Percentiles rank a stretch among this genome's conserved stretches.
Conservation (phyloP, 2,113 vertebrate genomes). For the Actenoides lindsayi region DNA sequence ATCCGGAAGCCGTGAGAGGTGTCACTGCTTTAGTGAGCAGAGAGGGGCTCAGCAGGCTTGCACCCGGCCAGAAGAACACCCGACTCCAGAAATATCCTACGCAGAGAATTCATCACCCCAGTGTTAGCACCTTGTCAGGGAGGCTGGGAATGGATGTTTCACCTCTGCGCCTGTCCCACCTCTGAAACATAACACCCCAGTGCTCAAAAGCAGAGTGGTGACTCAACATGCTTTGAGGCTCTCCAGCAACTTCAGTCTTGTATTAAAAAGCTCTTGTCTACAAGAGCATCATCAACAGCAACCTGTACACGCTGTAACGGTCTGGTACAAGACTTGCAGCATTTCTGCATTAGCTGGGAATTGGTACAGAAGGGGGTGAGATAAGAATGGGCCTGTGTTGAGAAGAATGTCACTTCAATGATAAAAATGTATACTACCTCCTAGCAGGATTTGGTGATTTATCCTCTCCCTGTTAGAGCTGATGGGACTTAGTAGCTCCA, state of each 20-base stretch:
- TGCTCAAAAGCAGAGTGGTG: neutral
- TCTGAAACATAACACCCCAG: neutral
- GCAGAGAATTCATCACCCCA: neutral
- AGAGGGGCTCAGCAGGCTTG: neutral
- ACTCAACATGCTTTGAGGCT: neutral
- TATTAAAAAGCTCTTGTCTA: constrained; percentile 5
- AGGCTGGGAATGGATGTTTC: neutral
- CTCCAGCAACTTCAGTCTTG: neutral
- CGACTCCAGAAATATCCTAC: neutral
- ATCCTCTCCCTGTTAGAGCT: neutral
- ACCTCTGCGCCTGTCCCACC: neutral
- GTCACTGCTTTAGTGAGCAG: neutral
- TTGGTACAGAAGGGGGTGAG: neutral
- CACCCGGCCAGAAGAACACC: neutral
- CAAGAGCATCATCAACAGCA: neutral
- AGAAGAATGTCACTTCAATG: neutral
- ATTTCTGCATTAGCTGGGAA: neutral
- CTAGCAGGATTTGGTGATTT: neutral
- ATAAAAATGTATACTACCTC: neutral
- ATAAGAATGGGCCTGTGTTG: neutral
- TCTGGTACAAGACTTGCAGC: neutral
- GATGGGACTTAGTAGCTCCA: neutral
- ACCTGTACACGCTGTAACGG: neutral
- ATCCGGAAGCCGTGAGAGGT: fast-evolving
- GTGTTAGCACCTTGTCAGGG: neutral